phyloP scores from a whole-genome alignment of 2,888 invertebrate genomes.

The Dryobota labecula region DNA sequence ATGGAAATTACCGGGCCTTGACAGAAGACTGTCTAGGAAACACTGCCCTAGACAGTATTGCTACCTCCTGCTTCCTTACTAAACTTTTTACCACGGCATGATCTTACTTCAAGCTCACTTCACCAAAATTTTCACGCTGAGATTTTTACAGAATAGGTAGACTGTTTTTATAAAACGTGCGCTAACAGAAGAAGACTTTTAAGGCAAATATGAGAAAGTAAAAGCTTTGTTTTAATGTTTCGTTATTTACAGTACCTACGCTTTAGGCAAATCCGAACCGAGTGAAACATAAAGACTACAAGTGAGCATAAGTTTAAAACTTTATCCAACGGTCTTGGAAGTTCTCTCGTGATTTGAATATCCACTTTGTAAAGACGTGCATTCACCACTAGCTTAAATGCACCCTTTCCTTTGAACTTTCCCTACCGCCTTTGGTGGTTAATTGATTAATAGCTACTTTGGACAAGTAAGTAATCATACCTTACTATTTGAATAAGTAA shows the following conservation, averaged over 20 bases:
- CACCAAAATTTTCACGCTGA: too few relatives aligned
- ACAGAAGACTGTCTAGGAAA: too few relatives aligned
- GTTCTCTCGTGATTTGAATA: constrained; percentile 53
- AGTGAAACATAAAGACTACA: constrained; percentile 56
- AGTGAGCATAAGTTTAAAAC: constrained; percentile 50
- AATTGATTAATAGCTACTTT: too few relatives aligned
- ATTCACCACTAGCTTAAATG: constrained; percentile 27
- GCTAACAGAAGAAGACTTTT: not conserved
- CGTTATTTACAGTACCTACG: constrained; percentile 30
- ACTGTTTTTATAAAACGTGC: not conserved
- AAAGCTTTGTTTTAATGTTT: constrained; percentile 8
- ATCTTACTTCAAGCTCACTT: too few relatives aligned
- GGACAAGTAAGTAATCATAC: too few relatives aligned
- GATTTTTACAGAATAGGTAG: too few relatives aligned
- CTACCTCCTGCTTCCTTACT: too few relatives aligned
- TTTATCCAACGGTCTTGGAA: constrained; percentile 34
- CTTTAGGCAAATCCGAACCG: constrained; percentile 36
- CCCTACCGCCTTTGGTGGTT: too few relatives aligned
- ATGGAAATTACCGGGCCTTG: too few relatives aligned
- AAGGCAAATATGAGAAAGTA: not conserved
- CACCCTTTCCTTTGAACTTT: constrained; percentile 10
- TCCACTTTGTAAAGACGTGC: constrained; percentile 30
- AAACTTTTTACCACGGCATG: not conserved
- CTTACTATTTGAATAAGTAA: too few relatives aligned
- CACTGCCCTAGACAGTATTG: too few relatives aligned